phyloP scores from a whole-genome alignment of 2,888 invertebrate genomes.

The Tenthredo livida region DNA sequence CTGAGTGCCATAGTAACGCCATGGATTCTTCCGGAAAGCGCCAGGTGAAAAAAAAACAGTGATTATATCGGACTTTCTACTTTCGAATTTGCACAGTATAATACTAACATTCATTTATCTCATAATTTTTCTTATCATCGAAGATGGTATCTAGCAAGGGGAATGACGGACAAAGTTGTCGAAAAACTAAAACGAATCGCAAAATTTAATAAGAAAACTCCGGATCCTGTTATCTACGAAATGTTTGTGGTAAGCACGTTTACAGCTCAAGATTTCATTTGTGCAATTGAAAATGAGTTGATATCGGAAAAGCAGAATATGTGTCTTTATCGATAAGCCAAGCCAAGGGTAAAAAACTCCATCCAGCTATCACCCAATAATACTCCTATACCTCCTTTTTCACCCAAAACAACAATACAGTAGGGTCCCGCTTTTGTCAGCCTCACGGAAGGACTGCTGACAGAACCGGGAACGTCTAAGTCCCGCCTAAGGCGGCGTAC shows the following conservation, averaged over 20 bases:
- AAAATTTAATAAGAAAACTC: slow-evolving; percentile 77
- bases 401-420: no score
- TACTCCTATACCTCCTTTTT: no score
- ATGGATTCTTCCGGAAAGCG: slow-evolving; percentile 79
- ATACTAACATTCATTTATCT: background rate
- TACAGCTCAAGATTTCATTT: background rate
- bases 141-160: slow-evolving; percentile 80
- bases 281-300: background rate
- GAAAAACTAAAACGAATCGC: slow-evolving; percentile 79
- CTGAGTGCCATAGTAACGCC: slow-evolving; percentile 76
- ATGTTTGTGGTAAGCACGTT: slow-evolving; percentile 74
- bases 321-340: no score
- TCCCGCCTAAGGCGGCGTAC: no score
- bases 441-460: no score
- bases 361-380: no score
- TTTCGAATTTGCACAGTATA: background rate
- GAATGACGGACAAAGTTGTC: slow-evolving; percentile 78
- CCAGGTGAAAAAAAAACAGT: slow-evolving; percentile 74
- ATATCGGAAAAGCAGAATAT: background rate
- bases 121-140: slow-evolving; percentile 56
- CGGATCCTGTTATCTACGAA: slow-evolving; percentile 77
- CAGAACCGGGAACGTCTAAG: no score
- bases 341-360: no score
- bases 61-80: background rate
- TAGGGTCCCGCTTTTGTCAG: no score